phyloP scores from a whole-genome alignment of 2,888 invertebrate genomes.

The Desoria tigrina region DNA sequence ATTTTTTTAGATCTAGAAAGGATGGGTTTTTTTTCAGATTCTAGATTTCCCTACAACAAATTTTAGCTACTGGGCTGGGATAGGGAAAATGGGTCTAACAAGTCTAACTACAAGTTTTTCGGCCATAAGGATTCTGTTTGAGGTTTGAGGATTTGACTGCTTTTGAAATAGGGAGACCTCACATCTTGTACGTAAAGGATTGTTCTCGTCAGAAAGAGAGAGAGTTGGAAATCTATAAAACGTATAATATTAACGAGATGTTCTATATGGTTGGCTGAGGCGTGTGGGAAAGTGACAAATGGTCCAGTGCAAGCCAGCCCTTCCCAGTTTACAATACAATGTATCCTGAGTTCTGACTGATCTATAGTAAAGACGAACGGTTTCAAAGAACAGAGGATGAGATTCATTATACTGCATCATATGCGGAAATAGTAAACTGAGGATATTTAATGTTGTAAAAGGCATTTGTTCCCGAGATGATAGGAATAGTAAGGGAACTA shows the following conservation, averaged over 20 bases:
- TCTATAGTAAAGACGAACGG: conserved; percentile 16
- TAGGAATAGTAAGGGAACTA: too few species aligned
- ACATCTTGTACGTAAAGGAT: conserved; percentile 3
- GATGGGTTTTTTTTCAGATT: too few species aligned
- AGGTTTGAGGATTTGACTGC: conserved; percentile 1
- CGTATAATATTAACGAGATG: conserved; percentile 1
- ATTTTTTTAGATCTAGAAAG: too few species aligned
- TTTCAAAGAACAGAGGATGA: conserved; percentile 27
- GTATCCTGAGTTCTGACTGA: background rate
- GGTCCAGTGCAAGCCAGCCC: conserved; percentile 15
- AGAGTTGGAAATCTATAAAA: background rate
- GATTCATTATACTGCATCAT: conserved; percentile 13
- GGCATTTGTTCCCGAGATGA: too few species aligned
- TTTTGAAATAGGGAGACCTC: conserved; percentile 17
- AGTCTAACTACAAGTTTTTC: too few species aligned
- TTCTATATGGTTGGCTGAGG: conserved; percentile 18
- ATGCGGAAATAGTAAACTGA: too few species aligned
- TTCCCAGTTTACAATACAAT: background rate
- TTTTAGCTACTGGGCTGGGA: too few species aligned
- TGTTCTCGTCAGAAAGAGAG: conserved; percentile 8
- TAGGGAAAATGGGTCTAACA: too few species aligned
- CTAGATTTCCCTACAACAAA: too few species aligned
- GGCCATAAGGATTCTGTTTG: conserved; percentile 4
- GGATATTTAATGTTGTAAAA: too few species aligned
- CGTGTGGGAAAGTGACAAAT: conserved; percentile 48